phyloP scores from a whole-genome alignment of 2,888 invertebrate species.

The Stramonita haemastoma region DNA sequence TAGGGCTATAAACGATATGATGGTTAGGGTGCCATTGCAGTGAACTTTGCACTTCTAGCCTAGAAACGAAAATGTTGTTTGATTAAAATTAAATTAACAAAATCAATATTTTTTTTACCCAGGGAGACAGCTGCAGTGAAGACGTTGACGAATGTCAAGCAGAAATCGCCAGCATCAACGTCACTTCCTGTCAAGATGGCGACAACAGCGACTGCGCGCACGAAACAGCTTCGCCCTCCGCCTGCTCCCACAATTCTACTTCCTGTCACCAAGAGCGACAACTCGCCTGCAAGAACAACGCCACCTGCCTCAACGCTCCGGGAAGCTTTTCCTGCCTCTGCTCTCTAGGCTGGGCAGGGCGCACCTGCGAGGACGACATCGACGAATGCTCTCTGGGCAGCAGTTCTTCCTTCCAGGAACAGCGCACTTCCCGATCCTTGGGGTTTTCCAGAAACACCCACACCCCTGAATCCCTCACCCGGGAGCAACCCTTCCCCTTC shows the following conservation, averaged over 20 bases:
- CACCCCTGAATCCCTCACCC: background rate
- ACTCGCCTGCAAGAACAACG: slow-evolving; percentile 33
- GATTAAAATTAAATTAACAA: too few species aligned
- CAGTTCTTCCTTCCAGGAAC: too few species aligned
- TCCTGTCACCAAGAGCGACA: too few species aligned
- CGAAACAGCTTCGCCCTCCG: too few species aligned
- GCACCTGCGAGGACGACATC: slow-evolving; percentile 7
- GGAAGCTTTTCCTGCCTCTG: slow-evolving; percentile 38
- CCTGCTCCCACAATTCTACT: too few species aligned
- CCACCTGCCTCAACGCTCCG: slow-evolving; percentile 31
- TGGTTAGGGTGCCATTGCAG: too few species aligned
- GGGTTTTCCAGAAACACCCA: background rate
- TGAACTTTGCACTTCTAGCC: too few species aligned
- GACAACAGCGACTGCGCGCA: background rate
- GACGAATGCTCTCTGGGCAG: slow-evolving; percentile 8
- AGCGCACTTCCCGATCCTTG: too few species aligned
- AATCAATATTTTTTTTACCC: too few species aligned
- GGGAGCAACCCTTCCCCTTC: background rate
- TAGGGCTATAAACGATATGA: too few species aligned
- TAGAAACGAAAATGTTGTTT: too few species aligned
- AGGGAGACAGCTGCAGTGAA: slow-evolving; percentile 32
- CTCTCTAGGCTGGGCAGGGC: background rate
- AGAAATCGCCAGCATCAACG: background rate
- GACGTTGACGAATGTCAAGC: slow-evolving; percentile 34
- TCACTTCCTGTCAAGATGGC: background rate